Conservation (phyloP, 2,113 vertebrate species). For the Oncorhynchus keta region DNA sequence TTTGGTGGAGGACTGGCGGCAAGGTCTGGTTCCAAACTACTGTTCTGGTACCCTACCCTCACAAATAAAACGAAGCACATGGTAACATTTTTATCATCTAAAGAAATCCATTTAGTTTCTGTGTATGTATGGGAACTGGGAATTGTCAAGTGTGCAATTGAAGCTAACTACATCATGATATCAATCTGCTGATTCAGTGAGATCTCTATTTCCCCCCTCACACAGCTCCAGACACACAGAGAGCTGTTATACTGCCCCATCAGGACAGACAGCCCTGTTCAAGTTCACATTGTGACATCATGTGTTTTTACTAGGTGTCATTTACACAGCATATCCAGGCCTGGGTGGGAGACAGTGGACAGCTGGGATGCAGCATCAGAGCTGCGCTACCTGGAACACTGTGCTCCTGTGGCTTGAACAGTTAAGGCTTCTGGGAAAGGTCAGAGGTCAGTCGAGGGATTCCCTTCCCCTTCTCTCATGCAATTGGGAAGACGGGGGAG, state of each 20-base stretch:
- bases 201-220: slow-evolving; percentile 13
- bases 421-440: slow-evolving; percentile 7
- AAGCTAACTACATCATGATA: neutral
- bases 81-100: too few relatives aligned
- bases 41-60: too few relatives aligned
- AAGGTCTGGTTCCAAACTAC: too few relatives aligned
- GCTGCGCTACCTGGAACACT: neutral
- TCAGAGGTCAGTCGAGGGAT: slow-evolving; percentile 33
- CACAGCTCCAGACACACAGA: neutral
- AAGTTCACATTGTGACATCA: neutral
- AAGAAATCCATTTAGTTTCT: too few relatives aligned
- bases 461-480: slow-evolving; percentile 32
- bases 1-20: too few relatives aligned
- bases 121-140: too few relatives aligned
- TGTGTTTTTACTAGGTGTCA: too few relatives aligned
- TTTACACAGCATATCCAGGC: neutral
- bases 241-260: slow-evolving; percentile 18
- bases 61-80: too few relatives aligned
- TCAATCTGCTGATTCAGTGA: slow-evolving; percentile 18
- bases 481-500: neutral
- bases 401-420: neutral
- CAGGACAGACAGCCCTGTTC: slow-evolving; percentile 40
- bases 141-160: neutral
- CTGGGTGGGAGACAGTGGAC: neutral
- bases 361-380: neutral